phyloP scores from a whole-genome alignment of 2,888 invertebrate species.

The Sarcophaga rosellei region DNA sequence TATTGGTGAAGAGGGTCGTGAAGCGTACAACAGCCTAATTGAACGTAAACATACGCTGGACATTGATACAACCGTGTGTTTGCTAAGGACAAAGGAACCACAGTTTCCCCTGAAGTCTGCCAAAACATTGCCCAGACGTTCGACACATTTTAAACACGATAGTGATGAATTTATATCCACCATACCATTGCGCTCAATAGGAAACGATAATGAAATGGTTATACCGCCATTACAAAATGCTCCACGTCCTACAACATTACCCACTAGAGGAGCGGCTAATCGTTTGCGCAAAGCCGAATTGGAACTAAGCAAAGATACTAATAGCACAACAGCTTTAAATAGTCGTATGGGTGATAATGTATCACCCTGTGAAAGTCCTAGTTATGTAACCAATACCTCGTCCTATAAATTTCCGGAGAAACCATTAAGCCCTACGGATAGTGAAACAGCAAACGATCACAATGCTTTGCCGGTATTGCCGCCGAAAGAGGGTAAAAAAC shows the following conservation, averaged over 20 bases:
- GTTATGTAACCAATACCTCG: conserved; percentile 77
- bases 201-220: conserved; percentile 66
- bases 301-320: conserved; percentile 40
- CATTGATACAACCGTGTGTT: conserved; percentile 74
- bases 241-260: conserved; percentile 80
- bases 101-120: conserved; percentile 77
- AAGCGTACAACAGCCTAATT: conserved; percentile 95
- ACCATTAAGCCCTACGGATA: background rate
- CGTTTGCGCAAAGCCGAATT: conserved; percentile 75
- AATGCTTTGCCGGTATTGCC: conserved; percentile 89
- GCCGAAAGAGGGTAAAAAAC: conserved; percentile 85
- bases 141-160: conserved; percentile 71
- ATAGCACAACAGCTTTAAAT: conserved; percentile 59
- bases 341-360: conserved; percentile 69
- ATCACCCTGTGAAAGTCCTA: conserved; percentile 80
- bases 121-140: conserved; percentile 78
- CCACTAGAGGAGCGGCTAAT: conserved; percentile 78
- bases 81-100: conserved; percentile 77
- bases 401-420: conserved; percentile 78
- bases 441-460: conserved; percentile 47
- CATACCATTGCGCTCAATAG: conserved; percentile 23
- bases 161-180: conserved; percentile 61
- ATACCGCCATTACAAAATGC: conserved; percentile 75
- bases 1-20: conserved; percentile 93
- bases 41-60: conserved; percentile 84